These are phyloP conservation scores for Fulmarus glacialis DNA, from an alignment of 2,113 vertebrate genomes.

Conservation along the genomic window DNA sequence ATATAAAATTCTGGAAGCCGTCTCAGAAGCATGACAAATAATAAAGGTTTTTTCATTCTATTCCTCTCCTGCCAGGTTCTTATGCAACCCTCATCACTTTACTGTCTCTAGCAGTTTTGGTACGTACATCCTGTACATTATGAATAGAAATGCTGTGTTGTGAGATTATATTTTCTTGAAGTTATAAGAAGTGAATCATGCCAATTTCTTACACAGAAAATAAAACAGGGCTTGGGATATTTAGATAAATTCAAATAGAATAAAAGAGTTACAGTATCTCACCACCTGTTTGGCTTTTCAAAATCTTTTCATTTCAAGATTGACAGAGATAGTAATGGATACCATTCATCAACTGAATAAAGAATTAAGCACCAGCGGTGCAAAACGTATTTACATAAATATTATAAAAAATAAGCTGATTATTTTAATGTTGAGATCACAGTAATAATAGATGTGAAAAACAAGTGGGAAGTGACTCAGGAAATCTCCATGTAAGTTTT, in stretches of 20 bases:
- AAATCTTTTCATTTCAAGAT: slow-evolving; percentile 13
- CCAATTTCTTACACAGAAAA: background rate
- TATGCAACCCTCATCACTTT: background rate
- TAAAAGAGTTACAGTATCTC: background rate
- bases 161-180: background rate
- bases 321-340: background rate
- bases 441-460: background rate
- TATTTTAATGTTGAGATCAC: background rate
- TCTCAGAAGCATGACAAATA: background rate
- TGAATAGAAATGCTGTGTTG: background rate
- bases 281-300: background rate
- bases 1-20: background rate
- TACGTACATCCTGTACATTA: background rate
- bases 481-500: background rate
- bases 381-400: background rate
- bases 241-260: background rate
- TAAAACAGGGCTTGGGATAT: background rate
- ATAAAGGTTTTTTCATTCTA: background rate
- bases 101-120: background rate
- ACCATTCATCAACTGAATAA: slow-evolving; percentile 15
- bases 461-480: background rate
- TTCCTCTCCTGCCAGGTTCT: background rate
- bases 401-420: background rate
- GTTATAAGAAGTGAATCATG: background rate
- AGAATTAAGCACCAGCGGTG: background rate